Base-by-base conservation (phyloP, 37 sponge, comb jelly and placozoan genomes). In the Eunapius fragilis region DNA sequence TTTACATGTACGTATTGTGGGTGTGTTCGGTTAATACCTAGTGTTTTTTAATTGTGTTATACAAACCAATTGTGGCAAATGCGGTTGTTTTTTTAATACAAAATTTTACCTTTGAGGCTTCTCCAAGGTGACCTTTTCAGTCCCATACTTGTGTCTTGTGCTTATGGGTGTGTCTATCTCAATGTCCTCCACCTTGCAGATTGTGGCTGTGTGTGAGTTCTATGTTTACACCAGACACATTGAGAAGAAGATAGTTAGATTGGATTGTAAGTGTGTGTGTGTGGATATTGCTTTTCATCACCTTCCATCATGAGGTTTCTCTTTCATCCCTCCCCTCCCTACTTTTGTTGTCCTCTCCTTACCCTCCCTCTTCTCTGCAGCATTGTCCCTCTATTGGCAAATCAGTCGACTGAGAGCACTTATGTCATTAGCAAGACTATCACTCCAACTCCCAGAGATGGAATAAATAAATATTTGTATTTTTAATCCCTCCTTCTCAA, bases 211-310 rank as follows among this genome's bases (percentile, higher is more conserved):
- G 0, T 91, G 91, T 71, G 86, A 91, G 36, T 86, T 93, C 74
- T 93, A 87, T 77, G 89, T 86, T 80, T 87, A 77, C 70, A 73
- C 89, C 22, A 37, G 90, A 24, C 90, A 93, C 81, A 80, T 89
- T 69, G 81, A 93, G 58, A 88, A 87, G 25, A 90, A 90, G n/a
- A 82, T 93, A 13, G 34, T 93, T 12, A 93, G 89, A 69, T 58
- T 32, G 23, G 87, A 86, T 22, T 68, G 93, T 93, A 24, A 84
- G 88, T 80, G 13, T 24, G 58, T 77, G 58, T 31, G 22, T 35
- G n/a, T n/a, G n/a, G n/a, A n/a, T n/a, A n/a, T n/a, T n/a, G n/a
- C n/a, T n/a, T n/a, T n/a, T n/a, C n/a, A n/a, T n/a, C 3, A 5
- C 31, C 31, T 70, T 30, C 71, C 2, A 28, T 5, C 26, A 2